Conservation (phyloP, 2,797 vertebrate genomes). For the Pseudopleuronectes americanus region DNA sequence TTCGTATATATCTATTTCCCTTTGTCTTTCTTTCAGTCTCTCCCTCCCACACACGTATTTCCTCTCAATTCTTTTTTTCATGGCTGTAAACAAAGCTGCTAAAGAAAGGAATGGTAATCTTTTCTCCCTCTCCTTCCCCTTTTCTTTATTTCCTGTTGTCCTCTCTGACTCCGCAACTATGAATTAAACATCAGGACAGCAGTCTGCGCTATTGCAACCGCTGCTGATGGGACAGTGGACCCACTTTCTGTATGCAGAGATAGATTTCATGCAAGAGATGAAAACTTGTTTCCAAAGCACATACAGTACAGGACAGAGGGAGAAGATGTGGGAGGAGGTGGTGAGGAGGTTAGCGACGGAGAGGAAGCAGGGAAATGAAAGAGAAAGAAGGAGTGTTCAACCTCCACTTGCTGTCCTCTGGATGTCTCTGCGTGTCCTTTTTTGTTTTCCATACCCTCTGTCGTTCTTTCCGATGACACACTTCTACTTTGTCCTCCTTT, state of each 20-base stretch:
- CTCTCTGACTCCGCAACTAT: constrained; percentile 64
- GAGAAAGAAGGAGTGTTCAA: constrained; percentile 42
- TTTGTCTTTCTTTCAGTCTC: constrained; percentile 38
- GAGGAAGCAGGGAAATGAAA: constrained; percentile 27
- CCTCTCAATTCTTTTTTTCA: constrained; percentile 47
- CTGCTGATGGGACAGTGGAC: constrained; percentile 39
- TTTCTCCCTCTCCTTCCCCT: constrained; percentile 25
- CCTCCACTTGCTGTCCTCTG: constrained; percentile 53
- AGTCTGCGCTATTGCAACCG: constrained; percentile 15
- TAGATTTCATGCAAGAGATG: constrained; percentile 32
- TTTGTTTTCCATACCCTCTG: constrained; percentile 1
- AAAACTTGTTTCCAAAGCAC: constrained; percentile 29
- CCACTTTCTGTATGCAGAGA: constrained; percentile 57
- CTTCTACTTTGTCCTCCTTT: not conserved
- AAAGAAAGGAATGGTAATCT: constrained; percentile 59
- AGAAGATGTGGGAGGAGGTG: constrained; percentile 32
- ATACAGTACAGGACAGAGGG: constrained; percentile 30
- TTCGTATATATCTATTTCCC: constrained; percentile 26
- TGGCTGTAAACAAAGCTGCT: constrained; percentile 25
- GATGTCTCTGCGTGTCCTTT: constrained; percentile 33
- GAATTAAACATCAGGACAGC: constrained; percentile 77
- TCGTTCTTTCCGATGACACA: constrained; percentile 9
- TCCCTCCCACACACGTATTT: constrained; percentile 47
- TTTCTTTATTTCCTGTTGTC: constrained; percentile 69
- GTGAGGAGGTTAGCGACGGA: constrained; percentile 23